These are phyloP conservation scores for Globodera ellingtonae DNA, from an alignment of 1,140 invertebrate species.

Conservation along the genomic window DNA sequence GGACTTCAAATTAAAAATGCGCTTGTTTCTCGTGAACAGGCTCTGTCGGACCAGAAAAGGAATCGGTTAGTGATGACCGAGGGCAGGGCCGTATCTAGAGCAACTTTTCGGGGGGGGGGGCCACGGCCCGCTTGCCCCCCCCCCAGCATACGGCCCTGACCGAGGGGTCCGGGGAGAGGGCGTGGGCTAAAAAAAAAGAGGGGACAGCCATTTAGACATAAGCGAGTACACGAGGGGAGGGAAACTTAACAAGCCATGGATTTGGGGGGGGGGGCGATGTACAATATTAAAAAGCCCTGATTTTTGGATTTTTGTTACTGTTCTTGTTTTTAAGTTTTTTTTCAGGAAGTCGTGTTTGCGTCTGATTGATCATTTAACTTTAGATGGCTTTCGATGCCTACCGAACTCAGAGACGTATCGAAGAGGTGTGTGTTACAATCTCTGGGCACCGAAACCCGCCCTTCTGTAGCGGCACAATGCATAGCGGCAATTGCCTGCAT, in stretches of 20 bases:
- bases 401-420: conserved; percentile 81
- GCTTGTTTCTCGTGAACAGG: conserved; percentile 89
- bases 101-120: too few relatives aligned
- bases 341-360: too few relatives aligned
- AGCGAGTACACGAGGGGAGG: background rate
- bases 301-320: too few relatives aligned
- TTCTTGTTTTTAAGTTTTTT: too few relatives aligned
- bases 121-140: too few relatives aligned
- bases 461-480: conserved; percentile 96
- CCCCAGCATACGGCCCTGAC: too few relatives aligned
- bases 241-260: too few relatives aligned
- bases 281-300: too few relatives aligned
- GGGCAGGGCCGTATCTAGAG: too few relatives aligned
- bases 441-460: conserved; percentile 89
- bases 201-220: background rate
- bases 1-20: conserved; percentile 98
- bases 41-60: conserved; percentile 79
- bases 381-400: conserved; percentile 72
- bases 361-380: background rate
- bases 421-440: conserved; percentile 94
- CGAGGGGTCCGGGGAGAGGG: too few relatives aligned
- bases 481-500: conserved; percentile 95
- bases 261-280: too few relatives aligned
- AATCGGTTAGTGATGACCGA: conserved; percentile 76
- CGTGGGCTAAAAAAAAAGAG: background rate